Base-by-base conservation (phyloP, 2,888 invertebrate genomes). In the Drosophila maculinotata region DNA sequence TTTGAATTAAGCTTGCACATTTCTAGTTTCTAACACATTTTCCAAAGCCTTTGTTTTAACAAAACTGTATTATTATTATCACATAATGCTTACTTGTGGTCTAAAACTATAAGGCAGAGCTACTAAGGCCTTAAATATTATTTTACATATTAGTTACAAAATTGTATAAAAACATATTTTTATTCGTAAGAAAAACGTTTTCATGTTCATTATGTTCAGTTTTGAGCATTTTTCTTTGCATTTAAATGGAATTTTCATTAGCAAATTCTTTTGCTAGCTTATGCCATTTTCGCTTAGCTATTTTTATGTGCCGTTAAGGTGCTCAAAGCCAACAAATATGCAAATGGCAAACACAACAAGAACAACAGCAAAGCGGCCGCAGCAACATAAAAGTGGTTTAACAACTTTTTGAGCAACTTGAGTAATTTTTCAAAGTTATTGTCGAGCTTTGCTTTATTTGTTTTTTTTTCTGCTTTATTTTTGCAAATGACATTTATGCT, bases 401-500 rank as follows among this genome's bases (percentile, higher is more conserved):
- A 45, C 47, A 70, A 65, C 45, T 72, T 71, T 71, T 56, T 38
- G 31, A 33, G 20, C 38, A 47, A 56, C 38, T 54, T 42, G 25
- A 38, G 20, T 30, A 54, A 42, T 47, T 49, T 58, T 26, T 39
- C 49, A 41, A 38, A 58, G 26, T 14, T 35, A 20, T 47, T 33
- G n/a, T 26, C 15, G 20, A 5, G 23, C 4, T 28, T 36, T 36
- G 10, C 30, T 39, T 45, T 14, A 3, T n/a, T 17, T 20, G 14
- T 9, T 20, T 7, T 23, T 26, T 17, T 23, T 48, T 9, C 41
- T 26, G 51, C 2, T 31, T 15, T 25, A 15, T 26, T 15, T 49
- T 33, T 56, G 44, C 33, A 17, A 41, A 47, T 79, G 86, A 72
- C 85, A 73, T 79, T 79, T 79, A 76, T 69, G 69, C 23, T 64